A percentile compares a stretch with the other conserved stretches of the same genome.
phyloP scores from a whole-genome alignment of 2,888 invertebrate species.

The Catocala nupta region DNA sequence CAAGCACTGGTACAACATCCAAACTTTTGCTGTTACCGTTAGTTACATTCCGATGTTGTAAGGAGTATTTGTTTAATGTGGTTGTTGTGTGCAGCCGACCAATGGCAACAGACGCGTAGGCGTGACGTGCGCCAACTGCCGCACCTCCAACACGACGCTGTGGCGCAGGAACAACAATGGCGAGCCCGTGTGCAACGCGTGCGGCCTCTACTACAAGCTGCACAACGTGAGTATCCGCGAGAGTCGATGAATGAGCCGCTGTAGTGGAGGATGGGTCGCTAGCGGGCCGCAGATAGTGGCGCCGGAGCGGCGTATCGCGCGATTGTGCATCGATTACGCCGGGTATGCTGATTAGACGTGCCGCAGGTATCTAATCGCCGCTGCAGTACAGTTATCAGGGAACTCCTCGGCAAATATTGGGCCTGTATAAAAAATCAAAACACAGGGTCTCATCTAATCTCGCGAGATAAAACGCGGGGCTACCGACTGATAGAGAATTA shows the following conservation, averaged over 20 bases:
- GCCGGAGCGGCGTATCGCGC: slow-evolving; percentile 30
- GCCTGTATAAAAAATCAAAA: slow-evolving; percentile 84
- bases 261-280: background rate
- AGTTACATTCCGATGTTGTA: background rate
- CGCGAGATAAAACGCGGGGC: slow-evolving; percentile 85
- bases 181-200: slow-evolving; percentile 99
- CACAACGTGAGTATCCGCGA: slow-evolving; percentile 89
- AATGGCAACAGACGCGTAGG: slow-evolving; percentile 90
- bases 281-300: slow-evolving; percentile 29
- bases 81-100: slow-evolving; percentile 71
- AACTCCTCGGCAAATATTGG: slow-evolving; percentile 87
- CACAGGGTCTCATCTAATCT: slow-evolving; percentile 87
- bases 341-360: slow-evolving; percentile 50
- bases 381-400: slow-evolving; percentile 80
- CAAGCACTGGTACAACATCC: slow-evolving; percentile 78
- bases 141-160: slow-evolving; percentile 96
- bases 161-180: slow-evolving; percentile 98
- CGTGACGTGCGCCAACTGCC: slow-evolving; percentile 98
- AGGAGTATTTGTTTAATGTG: background rate
- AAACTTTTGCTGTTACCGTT: background rate
- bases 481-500: slow-evolving; percentile 87
- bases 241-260: slow-evolving; percentile 21
- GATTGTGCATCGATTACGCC: slow-evolving; percentile 65
- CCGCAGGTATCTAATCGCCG: slow-evolving; percentile 80
- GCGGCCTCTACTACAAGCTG: slow-evolving; percentile 97